Evolutionary conservation across 2,113 vertebrate genomes (phyloP).

Genomic region (Girardinichthys multiradiatus): DNA sequence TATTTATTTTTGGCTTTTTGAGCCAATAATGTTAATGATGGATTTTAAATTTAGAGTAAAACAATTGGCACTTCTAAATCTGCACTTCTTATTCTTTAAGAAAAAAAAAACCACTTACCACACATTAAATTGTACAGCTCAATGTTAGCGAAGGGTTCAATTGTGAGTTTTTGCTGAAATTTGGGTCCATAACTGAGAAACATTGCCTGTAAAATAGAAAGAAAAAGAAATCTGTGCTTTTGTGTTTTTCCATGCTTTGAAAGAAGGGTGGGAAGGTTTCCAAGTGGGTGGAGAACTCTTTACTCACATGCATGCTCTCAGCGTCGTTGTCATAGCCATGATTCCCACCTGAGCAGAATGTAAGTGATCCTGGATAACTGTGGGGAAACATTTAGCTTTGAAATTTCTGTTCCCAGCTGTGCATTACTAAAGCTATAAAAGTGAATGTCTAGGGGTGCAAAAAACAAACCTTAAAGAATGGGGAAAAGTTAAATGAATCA

Average conservation of each 20-base stretch:
- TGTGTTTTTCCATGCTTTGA: background rate
- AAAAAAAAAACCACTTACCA: constrained; percentile 69
- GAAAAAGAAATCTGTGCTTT: background rate
- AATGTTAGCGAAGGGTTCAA: constrained; percentile 79
- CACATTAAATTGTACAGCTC: constrained; percentile 86
- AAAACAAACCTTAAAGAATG: too few species aligned
- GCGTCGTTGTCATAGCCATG: constrained; percentile 83
- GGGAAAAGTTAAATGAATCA: too few species aligned
- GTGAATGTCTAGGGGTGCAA: too few species aligned
- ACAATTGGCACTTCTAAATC: background rate
- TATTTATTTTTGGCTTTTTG: too few species aligned
- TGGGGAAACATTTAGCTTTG: background rate
- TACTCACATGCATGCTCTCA: constrained; percentile 80
- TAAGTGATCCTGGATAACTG: constrained; percentile 69
- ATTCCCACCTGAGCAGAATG: constrained; percentile 73
- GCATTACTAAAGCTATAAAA: background rate
- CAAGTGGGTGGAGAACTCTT: background rate
- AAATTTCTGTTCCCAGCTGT: background rate
- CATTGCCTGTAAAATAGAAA: constrained; percentile 69
- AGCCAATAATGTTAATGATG: background rate
- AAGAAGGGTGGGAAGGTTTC: background rate
- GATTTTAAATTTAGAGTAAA: background rate
- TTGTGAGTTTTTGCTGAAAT: constrained; percentile 58
- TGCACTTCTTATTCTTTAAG: background rate
- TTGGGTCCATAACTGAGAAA: constrained; percentile 81